Conservation (phyloP, 2,113 vertebrate species). For the Aix galericulata region DNA sequence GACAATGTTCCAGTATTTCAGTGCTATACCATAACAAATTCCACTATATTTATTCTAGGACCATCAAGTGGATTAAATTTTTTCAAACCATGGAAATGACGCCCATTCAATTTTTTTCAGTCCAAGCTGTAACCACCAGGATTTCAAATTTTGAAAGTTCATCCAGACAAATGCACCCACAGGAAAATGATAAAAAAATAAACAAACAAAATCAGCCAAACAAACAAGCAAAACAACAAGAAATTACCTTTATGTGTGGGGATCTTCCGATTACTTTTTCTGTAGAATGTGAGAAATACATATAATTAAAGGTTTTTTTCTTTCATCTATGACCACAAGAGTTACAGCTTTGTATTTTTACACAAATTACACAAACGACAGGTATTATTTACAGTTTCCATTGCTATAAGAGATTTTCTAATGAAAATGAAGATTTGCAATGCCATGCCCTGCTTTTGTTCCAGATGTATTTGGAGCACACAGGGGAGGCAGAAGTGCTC, state of each 20-base stretch:
- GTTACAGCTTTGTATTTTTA: not conserved
- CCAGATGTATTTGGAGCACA: not conserved
- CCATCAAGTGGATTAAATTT: not conserved
- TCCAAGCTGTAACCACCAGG: accelerated
- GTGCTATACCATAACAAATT: not conserved
- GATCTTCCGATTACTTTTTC: not conserved
- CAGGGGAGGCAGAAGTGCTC: not conserved
- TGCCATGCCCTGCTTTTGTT: conserved; percentile 18
- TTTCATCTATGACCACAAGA: not conserved
- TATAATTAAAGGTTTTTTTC: not conserved
- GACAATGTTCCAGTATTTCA: not conserved
- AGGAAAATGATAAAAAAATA: not conserved
- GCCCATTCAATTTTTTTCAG: not conserved
- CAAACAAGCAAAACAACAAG: not conserved
- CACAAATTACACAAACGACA: not conserved
- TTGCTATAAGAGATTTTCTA: not conserved
- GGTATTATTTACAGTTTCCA: conserved; percentile 21
- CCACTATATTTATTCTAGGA: not conserved
- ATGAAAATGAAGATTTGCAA: conserved; percentile 49
- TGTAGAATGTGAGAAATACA: not conserved
- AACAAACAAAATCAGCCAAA: not conserved
- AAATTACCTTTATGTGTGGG: not conserved
- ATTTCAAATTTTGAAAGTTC: not conserved
- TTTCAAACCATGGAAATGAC: not conserved
- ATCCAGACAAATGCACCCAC: not conserved